These are phyloP conservation scores for Litocranius walleri DNA, from an alignment of 2,113 vertebrate species.

Conservation along the genomic window DNA sequence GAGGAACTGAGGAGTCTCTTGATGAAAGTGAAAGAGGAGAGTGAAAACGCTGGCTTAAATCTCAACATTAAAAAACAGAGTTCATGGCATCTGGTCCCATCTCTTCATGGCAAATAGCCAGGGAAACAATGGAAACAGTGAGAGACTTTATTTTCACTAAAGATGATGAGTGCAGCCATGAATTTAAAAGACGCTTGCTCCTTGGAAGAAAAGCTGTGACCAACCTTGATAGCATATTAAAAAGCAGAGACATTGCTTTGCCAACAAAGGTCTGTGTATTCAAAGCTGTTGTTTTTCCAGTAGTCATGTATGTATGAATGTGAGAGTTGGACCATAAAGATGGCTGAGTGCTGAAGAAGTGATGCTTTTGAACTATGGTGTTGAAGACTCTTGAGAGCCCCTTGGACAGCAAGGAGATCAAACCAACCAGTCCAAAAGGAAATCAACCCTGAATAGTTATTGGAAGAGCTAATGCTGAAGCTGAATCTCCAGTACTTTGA, in stretches of 20 bases:
- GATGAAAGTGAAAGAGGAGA: background rate
- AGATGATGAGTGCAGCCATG: background rate
- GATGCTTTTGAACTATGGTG: background rate
- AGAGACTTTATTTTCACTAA: background rate
- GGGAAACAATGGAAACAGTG: background rate
- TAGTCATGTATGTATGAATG: background rate
- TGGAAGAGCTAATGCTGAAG: background rate
- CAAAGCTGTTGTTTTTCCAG: background rate
- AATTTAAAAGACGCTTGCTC: background rate
- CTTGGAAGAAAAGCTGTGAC: background rate
- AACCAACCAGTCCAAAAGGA: background rate
- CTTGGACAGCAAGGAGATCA: background rate
- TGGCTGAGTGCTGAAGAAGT: background rate
- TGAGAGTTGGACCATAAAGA: background rate
- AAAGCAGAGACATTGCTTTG: background rate
- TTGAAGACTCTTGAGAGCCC: background rate
- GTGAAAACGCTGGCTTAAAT: background rate
- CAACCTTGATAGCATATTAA: background rate
- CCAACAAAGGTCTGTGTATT: background rate
- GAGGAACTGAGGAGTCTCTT: background rate
- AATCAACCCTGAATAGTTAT: background rate
- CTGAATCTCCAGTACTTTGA: background rate
- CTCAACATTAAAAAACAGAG: background rate
- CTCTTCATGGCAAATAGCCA: background rate
- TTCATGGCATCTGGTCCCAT: background rate